phyloP scores from a whole-genome alignment of 92 coral and sea anemone genomes.

The Nematostella vectensis region DNA sequence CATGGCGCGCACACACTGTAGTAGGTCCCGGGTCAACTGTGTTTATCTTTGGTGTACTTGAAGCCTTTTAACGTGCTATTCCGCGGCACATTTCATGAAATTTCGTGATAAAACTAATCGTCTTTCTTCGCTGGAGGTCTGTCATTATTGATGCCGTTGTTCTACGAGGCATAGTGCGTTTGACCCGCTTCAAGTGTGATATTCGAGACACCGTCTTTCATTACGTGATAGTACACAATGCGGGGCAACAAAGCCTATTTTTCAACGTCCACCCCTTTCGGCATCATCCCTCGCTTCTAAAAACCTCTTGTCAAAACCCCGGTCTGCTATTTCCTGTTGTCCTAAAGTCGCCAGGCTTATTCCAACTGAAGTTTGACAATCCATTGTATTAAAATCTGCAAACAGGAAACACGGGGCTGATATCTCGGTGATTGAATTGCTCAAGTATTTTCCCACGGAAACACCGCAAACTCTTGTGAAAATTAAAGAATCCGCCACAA shows the following conservation, averaged over 20 bases:
- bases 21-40: too few species aligned
- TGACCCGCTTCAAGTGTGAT: too few species aligned
- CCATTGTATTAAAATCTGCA: constrained; percentile 8
- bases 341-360: background rate
- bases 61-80: too few species aligned
- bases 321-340: background rate
- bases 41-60: too few species aligned
- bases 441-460: constrained; percentile 86
- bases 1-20: too few species aligned
- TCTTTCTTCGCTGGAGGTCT: constrained; percentile 16
- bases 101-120: constrained; percentile 3
- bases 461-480: constrained; percentile 62
- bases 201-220: too few species aligned
- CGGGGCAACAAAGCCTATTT: too few species aligned
- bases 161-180: too few species aligned
- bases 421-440: constrained; percentile 47
- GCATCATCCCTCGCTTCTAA: background rate
- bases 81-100: too few species aligned
- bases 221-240: too few species aligned
- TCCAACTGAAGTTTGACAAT: constrained; percentile 5
- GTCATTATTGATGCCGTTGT: too few species aligned
- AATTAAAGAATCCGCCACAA: constrained; percentile 71
- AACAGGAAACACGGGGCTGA: constrained; percentile 45
- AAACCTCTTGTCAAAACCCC: background rate
- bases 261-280: background rate